Evolutionary conservation across 2,797 vertebrate species (phyloP), one percentile per base, ranked within the genome.

Genomic region (Pelochelys cantorii): DNA sequence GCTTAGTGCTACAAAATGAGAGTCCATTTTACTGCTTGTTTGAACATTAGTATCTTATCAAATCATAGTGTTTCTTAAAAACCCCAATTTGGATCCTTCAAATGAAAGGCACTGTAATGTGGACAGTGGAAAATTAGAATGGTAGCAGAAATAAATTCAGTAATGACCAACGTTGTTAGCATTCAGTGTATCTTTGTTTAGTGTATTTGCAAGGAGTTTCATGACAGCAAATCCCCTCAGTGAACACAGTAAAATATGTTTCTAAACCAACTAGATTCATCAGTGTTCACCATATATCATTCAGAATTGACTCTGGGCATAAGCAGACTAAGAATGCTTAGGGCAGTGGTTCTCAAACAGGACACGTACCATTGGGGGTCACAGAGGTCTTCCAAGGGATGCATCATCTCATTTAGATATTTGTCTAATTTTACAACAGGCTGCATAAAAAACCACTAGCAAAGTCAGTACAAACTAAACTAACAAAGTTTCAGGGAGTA

Each of bases 71-170:
- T 3, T 81, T 77, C 65, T 93, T 55, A 85, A 87, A 92, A 65
- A 80, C 84, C 42, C 85, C 29, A 88, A 2, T 84, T 83, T 80
- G 92, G 31, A 85, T 6, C n/a, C 27, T 94, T 95, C 55, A 84
- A 62, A 84, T 81, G 14, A 55, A 92, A 31, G n/a, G 29, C 48
- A 3, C 20, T 48, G 18, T 84, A 75, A 87, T 68, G 62, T 83
- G 56, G 68, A 91, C 94, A 86, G n/a, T 53, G 59, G 86, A 92
- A 96, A 92, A 94, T 83, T 37, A 65, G 23, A 90, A 88, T 42
- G 78, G n/a, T 27, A 79, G 74, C 77, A n/a, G 25, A 34, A 55
- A 34, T 85, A 93, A 94, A 93, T 88, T 89, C 55, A 90, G 59
- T 77, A 74, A 12, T 88, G 71, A 86, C 85, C 59, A 86, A 52